Percentiles rank a stretch among this genome's conserved stretches.
These are phyloP conservation scores for Ecdyonurus torrentis DNA, from an alignment of 2,888 invertebrate species.

Conservation along the genomic window DNA sequence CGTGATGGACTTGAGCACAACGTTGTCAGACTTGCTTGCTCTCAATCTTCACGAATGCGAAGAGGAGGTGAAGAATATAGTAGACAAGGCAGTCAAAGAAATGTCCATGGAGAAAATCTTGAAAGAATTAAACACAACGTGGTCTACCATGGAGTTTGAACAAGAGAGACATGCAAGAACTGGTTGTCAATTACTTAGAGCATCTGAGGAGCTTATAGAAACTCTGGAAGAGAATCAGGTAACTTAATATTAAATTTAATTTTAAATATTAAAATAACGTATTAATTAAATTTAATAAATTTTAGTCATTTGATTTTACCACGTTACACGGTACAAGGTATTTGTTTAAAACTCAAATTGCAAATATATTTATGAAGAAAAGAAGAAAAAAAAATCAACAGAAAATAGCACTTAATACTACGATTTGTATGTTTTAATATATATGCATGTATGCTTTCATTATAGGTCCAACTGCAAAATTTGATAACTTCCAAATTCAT, in stretches of 20 bases:
- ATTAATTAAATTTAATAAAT: background rate
- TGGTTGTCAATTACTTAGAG: slow-evolving; percentile 66
- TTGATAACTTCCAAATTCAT: slow-evolving; percentile 94
- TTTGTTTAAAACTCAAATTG: background rate
- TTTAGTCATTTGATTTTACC: background rate
- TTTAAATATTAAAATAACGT: background rate
- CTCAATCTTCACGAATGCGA: slow-evolving; percentile 92
- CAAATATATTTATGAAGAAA: background rate
- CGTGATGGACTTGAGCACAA: slow-evolving; percentile 84
- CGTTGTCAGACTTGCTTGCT: slow-evolving; percentile 76
- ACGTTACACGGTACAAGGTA: background rate
- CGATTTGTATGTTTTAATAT: too few species aligned
- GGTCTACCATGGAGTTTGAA: slow-evolving; percentile 87
- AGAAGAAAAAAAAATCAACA: background rate
- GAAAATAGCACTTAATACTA: background rate
- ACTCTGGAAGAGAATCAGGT: slow-evolving; percentile 96
- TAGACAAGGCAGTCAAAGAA: slow-evolving; percentile 95
- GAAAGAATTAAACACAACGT: slow-evolving; percentile 75
- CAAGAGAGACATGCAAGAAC: slow-evolving; percentile 79
- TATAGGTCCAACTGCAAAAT: slow-evolving; percentile 81
- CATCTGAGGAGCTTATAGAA: slow-evolving; percentile 91
- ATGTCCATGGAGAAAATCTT: slow-evolving; percentile 96
- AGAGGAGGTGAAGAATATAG: slow-evolving; percentile 93
- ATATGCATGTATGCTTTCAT: background rate
- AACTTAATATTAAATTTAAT: too few species aligned